Percentiles rank a stretch among this genome's conserved stretches.
These are phyloP conservation scores for Condylura cristata DNA, from an alignment of 2,113 vertebrate genomes.

Conservation along the genomic window DNA sequence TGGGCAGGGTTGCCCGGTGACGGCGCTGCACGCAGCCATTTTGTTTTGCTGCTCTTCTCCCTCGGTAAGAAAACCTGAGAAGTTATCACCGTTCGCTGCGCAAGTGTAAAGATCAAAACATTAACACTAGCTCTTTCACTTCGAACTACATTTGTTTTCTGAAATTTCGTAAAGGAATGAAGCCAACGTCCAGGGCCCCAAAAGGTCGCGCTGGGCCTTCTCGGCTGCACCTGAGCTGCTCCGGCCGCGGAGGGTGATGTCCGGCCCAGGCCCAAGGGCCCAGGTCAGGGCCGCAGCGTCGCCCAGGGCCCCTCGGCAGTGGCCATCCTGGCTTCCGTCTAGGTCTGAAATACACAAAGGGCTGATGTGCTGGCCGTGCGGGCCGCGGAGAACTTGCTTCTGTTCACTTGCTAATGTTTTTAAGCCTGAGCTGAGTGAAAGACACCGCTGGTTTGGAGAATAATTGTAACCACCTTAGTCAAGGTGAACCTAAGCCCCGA, in stretches of 20 bases:
- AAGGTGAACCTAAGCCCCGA: not conserved
- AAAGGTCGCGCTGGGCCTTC: not conserved
- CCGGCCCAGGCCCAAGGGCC: too few relatives aligned
- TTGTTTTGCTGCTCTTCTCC: not conserved
- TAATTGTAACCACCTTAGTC: not conserved
- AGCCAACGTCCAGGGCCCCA: not conserved
- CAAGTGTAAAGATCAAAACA: not conserved
- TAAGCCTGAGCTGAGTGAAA: not conserved
- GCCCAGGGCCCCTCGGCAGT: too few relatives aligned
- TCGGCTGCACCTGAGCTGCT: not conserved
- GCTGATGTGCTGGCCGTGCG: too few relatives aligned
- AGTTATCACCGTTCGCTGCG: not conserved
- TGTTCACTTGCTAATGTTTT: not conserved
- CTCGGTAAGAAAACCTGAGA: not conserved
- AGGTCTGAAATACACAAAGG: not conserved
- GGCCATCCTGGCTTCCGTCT: too few relatives aligned
- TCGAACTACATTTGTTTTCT: not conserved
- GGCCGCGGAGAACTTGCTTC: too few relatives aligned
- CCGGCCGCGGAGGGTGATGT: not conserved
- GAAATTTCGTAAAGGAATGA: not conserved
- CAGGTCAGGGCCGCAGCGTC: too few relatives aligned
- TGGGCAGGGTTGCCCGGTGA: rapidly evolving
- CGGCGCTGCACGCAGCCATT: not conserved
- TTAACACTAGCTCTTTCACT: not conserved
- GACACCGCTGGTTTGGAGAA: too few relatives aligned